phyloP scores from a whole-genome alignment of 2,888 invertebrate genomes.

The Apamea epomidion region DNA sequence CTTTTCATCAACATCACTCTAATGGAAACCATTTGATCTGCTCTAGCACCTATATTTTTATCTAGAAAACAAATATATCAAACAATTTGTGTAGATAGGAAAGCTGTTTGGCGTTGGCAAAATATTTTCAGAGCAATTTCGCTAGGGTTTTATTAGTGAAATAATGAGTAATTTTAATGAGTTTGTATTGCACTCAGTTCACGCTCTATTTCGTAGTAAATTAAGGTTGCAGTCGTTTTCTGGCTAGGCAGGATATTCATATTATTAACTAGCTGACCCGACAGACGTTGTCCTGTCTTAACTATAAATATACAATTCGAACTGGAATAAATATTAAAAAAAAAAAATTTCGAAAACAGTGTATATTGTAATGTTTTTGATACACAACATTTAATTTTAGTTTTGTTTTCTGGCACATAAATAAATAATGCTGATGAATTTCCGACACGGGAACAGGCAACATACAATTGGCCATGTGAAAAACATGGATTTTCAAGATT shows the following conservation, averaged over 20 bases:
- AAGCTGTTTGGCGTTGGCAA: conserved; percentile 1
- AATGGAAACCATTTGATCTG: conserved; percentile 43
- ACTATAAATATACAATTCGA: too few relatives aligned
- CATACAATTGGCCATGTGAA: too few relatives aligned
- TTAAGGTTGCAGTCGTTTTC: neutral
- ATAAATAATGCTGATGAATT: too few relatives aligned
- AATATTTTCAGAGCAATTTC: neutral
- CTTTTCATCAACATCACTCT: conserved; percentile 39
- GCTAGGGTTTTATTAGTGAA: conserved; percentile 14
- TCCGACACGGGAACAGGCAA: too few relatives aligned
- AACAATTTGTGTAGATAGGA: neutral
- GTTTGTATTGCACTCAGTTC: neutral
- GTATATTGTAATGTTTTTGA: too few relatives aligned
- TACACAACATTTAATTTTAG: too few relatives aligned
- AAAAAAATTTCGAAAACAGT: too few relatives aligned
- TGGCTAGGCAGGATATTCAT: neutral
- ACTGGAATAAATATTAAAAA: too few relatives aligned
- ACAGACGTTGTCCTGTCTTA: too few relatives aligned
- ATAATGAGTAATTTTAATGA: neutral
- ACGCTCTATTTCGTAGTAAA: neutral
- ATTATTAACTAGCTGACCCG: too few relatives aligned
- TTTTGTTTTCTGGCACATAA: too few relatives aligned
- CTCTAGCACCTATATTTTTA: neutral
- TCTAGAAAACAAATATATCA: conserved; percentile 7
- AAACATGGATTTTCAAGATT: too few relatives aligned